Base-by-base conservation (phyloP, 2,797 vertebrate genomes). In the Triplophysa yarkandensis region DNA sequence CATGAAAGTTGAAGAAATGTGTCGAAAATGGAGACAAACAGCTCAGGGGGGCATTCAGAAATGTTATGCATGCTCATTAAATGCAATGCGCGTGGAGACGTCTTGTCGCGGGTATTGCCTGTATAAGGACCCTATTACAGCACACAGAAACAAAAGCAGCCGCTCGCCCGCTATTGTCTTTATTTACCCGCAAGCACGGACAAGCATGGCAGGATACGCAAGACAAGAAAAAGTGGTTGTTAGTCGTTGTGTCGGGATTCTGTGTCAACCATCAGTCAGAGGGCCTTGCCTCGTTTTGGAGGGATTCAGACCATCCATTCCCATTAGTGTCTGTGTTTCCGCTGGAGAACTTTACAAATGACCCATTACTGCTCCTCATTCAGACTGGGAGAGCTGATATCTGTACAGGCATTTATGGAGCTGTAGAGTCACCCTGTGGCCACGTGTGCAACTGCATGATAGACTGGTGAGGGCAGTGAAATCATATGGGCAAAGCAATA, bases 341-440 rank as follows among this genome's bases (percentile, higher is more conserved):
- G 36, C 8, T 30, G 68, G 50, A 60, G 21, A 77, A 74, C 48
- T 63, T 19, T 70, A 43, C 54, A 77, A 76, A 71, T 48, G 14
- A 71, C 41, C 58, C 78, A 48, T 34, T 73, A 74, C 13, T 36
- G 17, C 64, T 48, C 74, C 68, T 68, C 43, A 74, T 28, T 71
- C 21, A 58, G 50, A 10, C 36, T 48, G 64, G 54, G 43, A 79
- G 43, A 14, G 16, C 2, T 36, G 27, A 34, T 34, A 48, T 6
- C 52, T 48, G 21, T 23, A 9, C 4, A 8, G 77, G 68, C 48
- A 90, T 92, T 85, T 82, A 86, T 81, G 83, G 89, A 91, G 83
- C 86, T 89, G 86, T 83, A 91, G 93, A 86, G 94, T 90, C 94
- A 91, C 87, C 95, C 86, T 88, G 88, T 94, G 95, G 91, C 79